Evolutionary conservation across 2,113 vertebrate genomes (phyloP).

Genomic region (Porphyrio hochstetteri): DNA sequence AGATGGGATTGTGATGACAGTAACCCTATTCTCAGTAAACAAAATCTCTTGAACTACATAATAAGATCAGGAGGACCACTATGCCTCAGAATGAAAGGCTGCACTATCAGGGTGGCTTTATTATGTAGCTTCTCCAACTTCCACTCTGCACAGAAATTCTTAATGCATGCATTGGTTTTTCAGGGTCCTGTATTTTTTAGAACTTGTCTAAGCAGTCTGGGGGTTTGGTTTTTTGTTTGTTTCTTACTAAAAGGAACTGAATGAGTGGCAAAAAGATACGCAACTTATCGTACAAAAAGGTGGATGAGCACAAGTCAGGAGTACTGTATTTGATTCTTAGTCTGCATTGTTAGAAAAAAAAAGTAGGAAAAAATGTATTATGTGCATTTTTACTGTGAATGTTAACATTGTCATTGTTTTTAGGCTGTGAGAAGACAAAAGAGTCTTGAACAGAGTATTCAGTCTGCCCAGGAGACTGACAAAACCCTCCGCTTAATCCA

Average conservation of each 20-base stretch:
- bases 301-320: conserved; percentile 46
- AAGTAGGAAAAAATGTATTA: not conserved
- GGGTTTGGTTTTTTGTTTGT: not conserved
- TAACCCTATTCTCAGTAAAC: conserved; percentile 78
- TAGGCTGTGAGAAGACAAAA: conserved; percentile 88
- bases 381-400: not conserved
- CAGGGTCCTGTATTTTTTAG: not conserved
- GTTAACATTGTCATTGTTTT: conserved; percentile 17
- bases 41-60: conserved; percentile 79
- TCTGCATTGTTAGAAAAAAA: not conserved
- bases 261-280: conserved; percentile 76
- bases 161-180: not conserved
- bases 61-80: conserved; percentile 73
- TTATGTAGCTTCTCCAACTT: conserved; percentile 28
- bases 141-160: conserved; percentile 3
- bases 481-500: conserved; percentile 88
- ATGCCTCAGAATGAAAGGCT: conserved; percentile 57
- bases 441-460: conserved; percentile 89
- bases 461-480: conserved; percentile 91
- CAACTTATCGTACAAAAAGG: conserved; percentile 83
- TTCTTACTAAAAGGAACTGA: conserved; percentile 5
- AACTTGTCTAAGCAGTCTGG: not conserved
- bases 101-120: conserved; percentile 33
- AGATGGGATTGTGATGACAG: conserved; percentile 76
- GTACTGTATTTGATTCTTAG: not conserved